Percentiles rank a stretch among this genome's conserved stretches.
phyloP scores from a whole-genome alignment of 2,797 vertebrate species.

The Mormyrus hasselquistii region DNA sequence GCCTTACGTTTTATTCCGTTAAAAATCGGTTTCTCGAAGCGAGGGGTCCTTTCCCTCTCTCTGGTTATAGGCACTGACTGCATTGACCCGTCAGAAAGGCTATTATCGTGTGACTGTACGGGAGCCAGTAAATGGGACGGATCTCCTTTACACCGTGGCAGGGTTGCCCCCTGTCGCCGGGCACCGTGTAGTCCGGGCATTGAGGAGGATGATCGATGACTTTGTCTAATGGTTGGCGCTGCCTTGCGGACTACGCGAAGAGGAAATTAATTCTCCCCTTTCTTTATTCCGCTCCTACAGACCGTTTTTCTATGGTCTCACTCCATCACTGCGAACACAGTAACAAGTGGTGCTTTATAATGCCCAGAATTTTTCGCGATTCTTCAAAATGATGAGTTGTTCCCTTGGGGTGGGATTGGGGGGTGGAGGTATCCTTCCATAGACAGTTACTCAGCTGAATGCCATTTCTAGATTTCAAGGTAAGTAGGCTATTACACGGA shows the following conservation, averaged over 20 bases:
- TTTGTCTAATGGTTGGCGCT: background rate
- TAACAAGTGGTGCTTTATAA: slow-evolving; percentile 8
- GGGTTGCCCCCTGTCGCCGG: background rate
- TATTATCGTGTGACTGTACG: slow-evolving; percentile 1
- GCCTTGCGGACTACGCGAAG: background rate
- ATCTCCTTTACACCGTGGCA: background rate
- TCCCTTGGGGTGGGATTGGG: background rate
- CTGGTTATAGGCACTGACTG: background rate
- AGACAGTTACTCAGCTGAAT: slow-evolving; percentile 10
- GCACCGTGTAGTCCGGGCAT: background rate
- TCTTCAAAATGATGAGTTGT: slow-evolving; percentile 17
- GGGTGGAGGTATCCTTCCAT: background rate
- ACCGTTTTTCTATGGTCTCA: slow-evolving; percentile 15
- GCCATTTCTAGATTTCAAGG: slow-evolving; percentile 14
- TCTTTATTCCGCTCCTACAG: background rate
- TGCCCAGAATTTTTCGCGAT: slow-evolving; percentile 6
- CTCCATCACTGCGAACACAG: slow-evolving; percentile 17
- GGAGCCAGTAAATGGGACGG: background rate
- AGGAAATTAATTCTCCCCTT: slow-evolving; percentile 15
- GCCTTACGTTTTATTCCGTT: background rate
- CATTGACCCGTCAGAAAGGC: background rate
- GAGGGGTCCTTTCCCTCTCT: background rate
- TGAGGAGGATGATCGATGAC: slow-evolving; percentile 4
- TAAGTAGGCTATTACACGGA: background rate
- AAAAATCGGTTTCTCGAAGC: background rate